phyloP scores from a whole-genome alignment of 2,113 vertebrate species.

The Sander lucioperca region DNA sequence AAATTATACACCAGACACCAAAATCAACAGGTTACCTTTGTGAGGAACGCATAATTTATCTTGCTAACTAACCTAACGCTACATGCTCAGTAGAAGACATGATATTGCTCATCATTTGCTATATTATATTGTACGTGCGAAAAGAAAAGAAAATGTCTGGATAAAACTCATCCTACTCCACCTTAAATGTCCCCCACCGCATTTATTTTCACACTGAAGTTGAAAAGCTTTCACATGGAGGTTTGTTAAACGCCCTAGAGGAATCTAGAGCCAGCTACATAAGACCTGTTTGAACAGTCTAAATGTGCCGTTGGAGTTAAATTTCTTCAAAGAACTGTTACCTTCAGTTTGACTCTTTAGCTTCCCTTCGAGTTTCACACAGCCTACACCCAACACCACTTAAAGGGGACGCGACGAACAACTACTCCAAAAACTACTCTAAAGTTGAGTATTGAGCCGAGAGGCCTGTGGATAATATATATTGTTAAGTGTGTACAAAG shows the following conservation, averaged over 20 bases:
- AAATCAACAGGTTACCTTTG: slow-evolving; percentile 13
- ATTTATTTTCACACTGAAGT: slow-evolving; percentile 29
- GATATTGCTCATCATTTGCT: background rate
- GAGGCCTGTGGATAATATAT: rapidly evolving
- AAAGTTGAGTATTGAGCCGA: background rate
- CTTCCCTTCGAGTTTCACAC: slow-evolving; percentile 62
- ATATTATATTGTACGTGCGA: no score
- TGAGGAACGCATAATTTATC: background rate
- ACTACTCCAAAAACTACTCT: background rate
- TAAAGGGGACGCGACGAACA: slow-evolving; percentile 79
- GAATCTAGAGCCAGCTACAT: background rate
- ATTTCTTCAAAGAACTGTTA: slow-evolving; percentile 54
- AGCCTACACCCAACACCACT: slow-evolving; percentile 79
- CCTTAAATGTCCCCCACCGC: slow-evolving; percentile 24
- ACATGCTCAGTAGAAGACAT: background rate
- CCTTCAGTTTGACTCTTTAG: slow-evolving; percentile 62
- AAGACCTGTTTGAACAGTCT: slow-evolving; percentile 27
- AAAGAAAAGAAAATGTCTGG: background rate
- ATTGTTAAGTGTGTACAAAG: background rate
- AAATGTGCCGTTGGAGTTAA: background rate
- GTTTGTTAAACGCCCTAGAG: no score
- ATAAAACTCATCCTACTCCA: slow-evolving; percentile 4
- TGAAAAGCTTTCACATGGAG: background rate
- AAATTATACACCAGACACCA: background rate
- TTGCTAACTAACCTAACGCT: no score